A percentile compares a stretch with the other conserved stretches of the same genome.
phyloP scores from a whole-genome alignment of 2,797 vertebrate species.

The Cuculus canorus region DNA sequence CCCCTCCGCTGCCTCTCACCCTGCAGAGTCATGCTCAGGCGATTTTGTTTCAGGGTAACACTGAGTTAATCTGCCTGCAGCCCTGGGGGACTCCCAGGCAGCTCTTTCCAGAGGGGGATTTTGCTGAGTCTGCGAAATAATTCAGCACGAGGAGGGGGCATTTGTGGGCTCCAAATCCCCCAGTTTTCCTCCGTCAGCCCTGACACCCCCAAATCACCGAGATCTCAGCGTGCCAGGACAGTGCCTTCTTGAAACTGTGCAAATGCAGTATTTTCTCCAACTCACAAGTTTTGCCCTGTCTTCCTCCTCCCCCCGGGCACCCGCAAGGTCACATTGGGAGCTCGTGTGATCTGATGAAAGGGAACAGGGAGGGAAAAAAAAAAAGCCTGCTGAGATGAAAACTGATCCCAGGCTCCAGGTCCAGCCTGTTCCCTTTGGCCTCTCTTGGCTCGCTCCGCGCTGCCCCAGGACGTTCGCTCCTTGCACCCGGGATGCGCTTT shows the following conservation, averaged over 20 bases:
- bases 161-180: neutral
- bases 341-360: neutral
- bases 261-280: neutral
- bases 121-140: neutral
- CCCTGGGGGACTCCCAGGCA: neutral
- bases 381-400: neutral
- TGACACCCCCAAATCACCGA: neutral
- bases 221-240: rapidly evolving
- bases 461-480: neutral
- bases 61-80: neutral
- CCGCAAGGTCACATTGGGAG: neutral
- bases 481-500: neutral
- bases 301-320: neutral
- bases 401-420: neutral
- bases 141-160: rapidly evolving
- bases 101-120: neutral
- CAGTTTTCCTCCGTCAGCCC: neutral
- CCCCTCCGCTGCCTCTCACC: neutral
- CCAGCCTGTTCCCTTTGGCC: neutral
- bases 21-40: neutral
- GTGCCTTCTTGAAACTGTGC: neutral
- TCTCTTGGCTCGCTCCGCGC: neutral
- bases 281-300: neutral
- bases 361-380: neutral
- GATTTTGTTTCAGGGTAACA: neutral